Base-by-base conservation (phyloP, 2,888 invertebrate genomes). In the Cantharis rustica region DNA sequence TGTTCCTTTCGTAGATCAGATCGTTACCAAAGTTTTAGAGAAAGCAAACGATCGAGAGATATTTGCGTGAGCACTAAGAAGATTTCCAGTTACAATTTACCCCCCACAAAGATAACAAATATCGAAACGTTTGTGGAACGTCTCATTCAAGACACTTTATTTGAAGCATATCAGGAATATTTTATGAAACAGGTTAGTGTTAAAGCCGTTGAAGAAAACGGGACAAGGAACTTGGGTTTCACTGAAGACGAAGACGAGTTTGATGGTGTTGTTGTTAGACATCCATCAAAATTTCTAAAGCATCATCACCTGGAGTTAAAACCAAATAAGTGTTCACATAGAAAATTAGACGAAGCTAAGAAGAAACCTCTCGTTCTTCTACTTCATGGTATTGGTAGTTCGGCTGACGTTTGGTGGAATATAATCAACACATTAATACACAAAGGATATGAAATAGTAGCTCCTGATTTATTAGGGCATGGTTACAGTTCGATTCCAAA, bases 401-500 rank as follows among this genome's bases (percentile, higher is more conserved):
- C 91, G 9, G 91, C 92, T 61, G 92, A 93, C 80, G 87, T 91
- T 27, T 93, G 93, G 90, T 89, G 89, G 80, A 86, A 89, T 75
- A 91, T 93, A 84, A 88, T 92, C 47, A 87, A 89, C 62, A 91
- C 91, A 84, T 91, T 93, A 82, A 88, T 90, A 4, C 86, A 85
- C 68, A 87, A 88, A 79, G 93, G 92, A 0, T 92, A 91, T 85
- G 92, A 93, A 82, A 90, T 93, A 73, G 88, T 93, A 11, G 93
- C 92, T 0, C 92, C 93, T 13, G 93, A 93, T 84, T 88, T 93
- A 86, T 86, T 93, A 61, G 93, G 93, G 0, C 93, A 93, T 84
- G 93, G 93, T 0, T 89, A 90, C 82, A 93, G 93, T 83, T 90
- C 91, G 68, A 90, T 92, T 10, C 92, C 93, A 11, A 87, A 89